Evolutionary conservation across 2,113 vertebrate species (phyloP), one percentile per base, ranked within the genome.

Genomic region (Mellivora capensis): DNA sequence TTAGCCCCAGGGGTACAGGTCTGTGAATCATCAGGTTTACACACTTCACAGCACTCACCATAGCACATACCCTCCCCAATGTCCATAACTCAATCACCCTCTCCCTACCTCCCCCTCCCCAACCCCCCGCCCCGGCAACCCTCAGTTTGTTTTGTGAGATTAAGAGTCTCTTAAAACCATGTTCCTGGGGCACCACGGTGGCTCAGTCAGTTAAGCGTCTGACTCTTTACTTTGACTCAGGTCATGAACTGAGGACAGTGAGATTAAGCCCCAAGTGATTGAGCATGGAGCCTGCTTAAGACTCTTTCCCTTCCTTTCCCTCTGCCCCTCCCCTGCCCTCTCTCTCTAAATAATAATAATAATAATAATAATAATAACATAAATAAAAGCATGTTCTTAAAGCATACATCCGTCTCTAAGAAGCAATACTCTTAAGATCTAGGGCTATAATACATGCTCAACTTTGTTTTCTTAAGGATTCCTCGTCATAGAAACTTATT

Each of bases 341-440:
- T 20, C 34, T 34, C 61, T 64, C 14, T 67, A 67, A 67, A 67
- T 17, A 67, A 17, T 17, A 67, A 7, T n/a, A 69, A n/a, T 57
- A n/a, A n/a, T 8, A 34, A 34, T 34, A 62, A 62, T 62, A 62
- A 49, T 49, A 62, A 31, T 62, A 34, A 64, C 27, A 34, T 31
- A 69, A 69, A n/a, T 37, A 69, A 69, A 69, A 69, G 8, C 72
- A 59, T 15, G 52, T 42, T 80, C 25, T 94, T 71, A 98, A 97
- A 98, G 57, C 0, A 8, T 29, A 29, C 7, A 27, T 13, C 83
- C 15, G 39, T 95, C 83, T 91, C 72, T 91, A 84, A 64, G 82
- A 95, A 97, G 93, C 92, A 97, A 44, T 52, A 5, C 67, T 67
- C 84, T 62, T 87, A 81, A 92, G 34, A 81, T 86, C 7, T 77